Evolutionary conservation across 2,113 vertebrate genomes (phyloP).

Genomic region (Ailurus styani): DNA sequence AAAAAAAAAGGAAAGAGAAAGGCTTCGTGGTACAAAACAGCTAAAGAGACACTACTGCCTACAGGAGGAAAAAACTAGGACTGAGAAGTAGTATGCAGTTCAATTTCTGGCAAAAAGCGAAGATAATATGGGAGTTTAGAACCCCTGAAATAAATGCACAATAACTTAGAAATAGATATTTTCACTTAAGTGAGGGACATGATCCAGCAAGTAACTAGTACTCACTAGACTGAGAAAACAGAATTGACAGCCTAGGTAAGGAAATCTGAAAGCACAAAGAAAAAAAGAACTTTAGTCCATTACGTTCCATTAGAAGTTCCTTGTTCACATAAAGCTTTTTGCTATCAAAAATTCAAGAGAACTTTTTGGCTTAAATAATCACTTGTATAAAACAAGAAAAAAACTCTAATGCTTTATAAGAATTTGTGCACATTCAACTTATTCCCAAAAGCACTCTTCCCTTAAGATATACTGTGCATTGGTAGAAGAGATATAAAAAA

Average conservation of each 20-base stretch:
- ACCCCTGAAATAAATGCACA: slow-evolving; percentile 4
- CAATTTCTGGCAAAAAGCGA: slow-evolving; percentile 5
- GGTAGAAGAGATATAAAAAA: background rate
- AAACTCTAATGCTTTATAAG: background rate
- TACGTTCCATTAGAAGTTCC: background rate
- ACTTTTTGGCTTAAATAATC: slow-evolving; percentile 35
- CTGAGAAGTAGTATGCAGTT: background rate
- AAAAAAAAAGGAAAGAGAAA: too few species aligned
- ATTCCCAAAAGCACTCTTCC: background rate
- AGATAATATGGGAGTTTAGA: background rate
- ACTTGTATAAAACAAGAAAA: slow-evolving; percentile 30
- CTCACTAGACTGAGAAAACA: background rate
- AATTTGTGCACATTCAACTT: background rate
- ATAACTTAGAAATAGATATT: background rate
- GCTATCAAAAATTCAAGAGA: slow-evolving; percentile 37
- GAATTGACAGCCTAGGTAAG: background rate
- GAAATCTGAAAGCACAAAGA: slow-evolving; percentile 3
- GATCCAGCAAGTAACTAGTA: background rate
- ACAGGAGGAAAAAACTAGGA: background rate
- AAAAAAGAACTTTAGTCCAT: background rate
- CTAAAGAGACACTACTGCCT: background rate
- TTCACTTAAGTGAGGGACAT: background rate
- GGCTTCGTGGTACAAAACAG: background rate
- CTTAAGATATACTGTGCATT: background rate
- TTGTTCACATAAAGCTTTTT: slow-evolving; percentile 38